phyloP scores from a whole-genome alignment of 2,113 vertebrate genomes.

The Barnardius zonarius region DNA sequence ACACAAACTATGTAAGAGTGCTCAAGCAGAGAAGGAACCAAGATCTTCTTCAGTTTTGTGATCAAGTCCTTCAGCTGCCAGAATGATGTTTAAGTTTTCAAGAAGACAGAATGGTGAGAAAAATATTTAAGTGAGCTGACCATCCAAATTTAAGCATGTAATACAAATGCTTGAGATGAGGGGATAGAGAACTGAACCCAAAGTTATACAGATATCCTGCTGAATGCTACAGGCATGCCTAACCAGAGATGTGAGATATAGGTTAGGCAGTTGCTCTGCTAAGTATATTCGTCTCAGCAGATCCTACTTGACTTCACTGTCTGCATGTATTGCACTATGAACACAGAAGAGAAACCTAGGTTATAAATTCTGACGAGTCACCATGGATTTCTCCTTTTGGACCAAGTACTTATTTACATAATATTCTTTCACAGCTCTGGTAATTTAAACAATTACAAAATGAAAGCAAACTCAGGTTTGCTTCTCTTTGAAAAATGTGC shows the following conservation, averaged over 20 bases:
- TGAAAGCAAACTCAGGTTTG: not conserved
- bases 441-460: not conserved
- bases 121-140: not conserved
- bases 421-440: not conserved
- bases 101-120: not conserved
- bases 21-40: not conserved
- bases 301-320: not conserved
- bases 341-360: not conserved
- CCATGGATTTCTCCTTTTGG: not conserved
- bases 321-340: not conserved
- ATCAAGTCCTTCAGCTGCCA: not conserved
- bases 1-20: not conserved
- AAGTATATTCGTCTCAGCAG: not conserved
- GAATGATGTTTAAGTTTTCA: not conserved
- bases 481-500: not conserved
- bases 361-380: not conserved
- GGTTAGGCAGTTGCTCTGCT: not conserved
- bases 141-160: not conserved
- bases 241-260: not conserved
- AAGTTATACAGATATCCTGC: not conserved
- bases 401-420: not conserved
- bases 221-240: not conserved
- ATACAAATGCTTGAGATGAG: not conserved
- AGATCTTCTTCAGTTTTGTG: not conserved
- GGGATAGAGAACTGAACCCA: not conserved